Base-by-base conservation (phyloP, 2,888 invertebrate genomes). In the Amphipyra tragopoginis region DNA sequence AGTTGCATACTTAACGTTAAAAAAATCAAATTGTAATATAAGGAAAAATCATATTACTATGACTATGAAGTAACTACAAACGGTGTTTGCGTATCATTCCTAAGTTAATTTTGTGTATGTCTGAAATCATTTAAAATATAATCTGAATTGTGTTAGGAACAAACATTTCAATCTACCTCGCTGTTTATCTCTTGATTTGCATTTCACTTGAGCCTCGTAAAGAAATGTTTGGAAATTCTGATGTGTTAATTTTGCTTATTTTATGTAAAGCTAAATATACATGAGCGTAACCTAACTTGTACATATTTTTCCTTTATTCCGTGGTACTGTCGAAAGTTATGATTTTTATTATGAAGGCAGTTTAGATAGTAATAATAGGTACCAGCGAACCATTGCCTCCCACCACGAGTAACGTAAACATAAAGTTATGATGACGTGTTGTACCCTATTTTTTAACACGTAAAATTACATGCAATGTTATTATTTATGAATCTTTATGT, bases 141-240 rank as follows among this genome's bases (percentile, higher is more conserved):
- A 65, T 55, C 72, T 74, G 62, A 74, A 59, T 67, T 42, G 66
- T 75, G 63, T 65, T 58, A 65, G 69, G 84, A 87, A 86, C 84
- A 87, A 90, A 88, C 72, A 81, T 80, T 86, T 87, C 71, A 78
- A 89, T 86, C 91, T 92, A 91, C 91, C 90, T 92, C 90, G 86
- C 84, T 84, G 79, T 87, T 79, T 83, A 75, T 81, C 69, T 81
- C 67, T 72, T 86, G 29, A 50, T 79, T 86, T 86, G 86, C 87
- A 86, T 89, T 86, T 89, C 68, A 73, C 49, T 65, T 56, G 63
- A 74, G 65, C 74, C 68, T 72, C 63, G 54, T 76, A 63, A 78
- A 58, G 71, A 76, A 77, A 78, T 79, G 72, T 79, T 72, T 79
- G 63, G 63, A 64, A 72, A 66, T 72, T 77, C 55, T 72, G 67